Conservation (phyloP, 2,797 vertebrate genomes). For the Dallia pectoralis region DNA sequence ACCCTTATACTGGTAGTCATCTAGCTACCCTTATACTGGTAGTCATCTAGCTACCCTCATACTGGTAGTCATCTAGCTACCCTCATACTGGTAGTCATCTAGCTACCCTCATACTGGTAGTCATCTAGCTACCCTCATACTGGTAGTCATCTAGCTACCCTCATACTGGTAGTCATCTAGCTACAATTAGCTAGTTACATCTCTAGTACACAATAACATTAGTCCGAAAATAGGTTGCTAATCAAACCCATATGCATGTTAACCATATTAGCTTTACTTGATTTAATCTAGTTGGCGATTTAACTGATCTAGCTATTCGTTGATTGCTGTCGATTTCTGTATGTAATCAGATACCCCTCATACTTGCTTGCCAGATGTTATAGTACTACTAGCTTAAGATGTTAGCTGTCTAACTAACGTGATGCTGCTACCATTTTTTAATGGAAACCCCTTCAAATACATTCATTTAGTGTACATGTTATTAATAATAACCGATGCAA, state of each 20-base stretch:
- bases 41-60: no score
- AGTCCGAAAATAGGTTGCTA: no score
- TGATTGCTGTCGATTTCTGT: background rate
- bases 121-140: no score
- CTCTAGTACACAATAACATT: background rate
- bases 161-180: background rate
- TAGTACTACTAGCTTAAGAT: background rate
- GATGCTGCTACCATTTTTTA: background rate
- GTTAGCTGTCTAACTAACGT: background rate
- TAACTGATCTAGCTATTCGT: background rate
- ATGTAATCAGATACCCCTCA: background rate
- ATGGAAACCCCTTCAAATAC: background rate
- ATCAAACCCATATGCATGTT: background rate
- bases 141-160: no score
- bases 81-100: no score
- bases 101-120: no score
- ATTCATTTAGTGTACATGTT: background rate
- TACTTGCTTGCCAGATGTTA: background rate
- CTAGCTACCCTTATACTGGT: no score
- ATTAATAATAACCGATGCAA: background rate
- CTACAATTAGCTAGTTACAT: background rate
- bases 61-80: no score
- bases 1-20: no score
- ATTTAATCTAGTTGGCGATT: background rate
- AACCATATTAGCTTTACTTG: background rate